Evolutionary conservation across 2,797 vertebrate genomes (phyloP).

Genomic region (Eospalax fontanierii): DNA sequence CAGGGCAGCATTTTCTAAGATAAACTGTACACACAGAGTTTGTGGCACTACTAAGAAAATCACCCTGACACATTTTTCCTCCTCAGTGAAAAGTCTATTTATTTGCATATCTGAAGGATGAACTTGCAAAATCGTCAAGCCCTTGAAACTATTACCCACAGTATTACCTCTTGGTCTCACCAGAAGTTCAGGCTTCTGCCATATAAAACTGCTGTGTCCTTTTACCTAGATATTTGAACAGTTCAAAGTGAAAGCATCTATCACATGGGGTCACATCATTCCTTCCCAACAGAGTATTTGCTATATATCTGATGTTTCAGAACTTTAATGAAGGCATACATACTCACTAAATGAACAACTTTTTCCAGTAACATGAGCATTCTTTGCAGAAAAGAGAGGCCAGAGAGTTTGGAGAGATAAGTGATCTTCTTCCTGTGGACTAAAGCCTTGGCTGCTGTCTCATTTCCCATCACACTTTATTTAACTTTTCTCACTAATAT

Average conservation of each 20-base stretch:
- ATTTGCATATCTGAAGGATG: background rate
- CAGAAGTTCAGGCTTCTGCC: background rate
- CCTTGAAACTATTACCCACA: constrained; percentile 3
- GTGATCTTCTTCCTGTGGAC: constrained; percentile 6
- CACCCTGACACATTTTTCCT: background rate
- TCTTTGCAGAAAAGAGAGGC: constrained; percentile 27
- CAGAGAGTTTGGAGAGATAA: constrained; percentile 2
- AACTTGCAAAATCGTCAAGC: background rate
- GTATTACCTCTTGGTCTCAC: too few relatives aligned
- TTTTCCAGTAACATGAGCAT: background rate
- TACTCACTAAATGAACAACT: constrained; percentile 25
- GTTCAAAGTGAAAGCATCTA: background rate
- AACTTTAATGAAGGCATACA: constrained; percentile 37
- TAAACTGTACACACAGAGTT: too few relatives aligned
- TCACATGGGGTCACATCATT: background rate
- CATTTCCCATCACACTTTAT: constrained; percentile 79
- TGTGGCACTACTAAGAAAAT: background rate
- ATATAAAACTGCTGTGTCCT: background rate
- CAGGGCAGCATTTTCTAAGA: background rate
- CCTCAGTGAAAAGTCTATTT: background rate
- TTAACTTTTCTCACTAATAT: constrained; percentile 84
- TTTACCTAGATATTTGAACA: constrained; percentile 18
- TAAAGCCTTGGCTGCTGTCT: constrained; percentile 56
- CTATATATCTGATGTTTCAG: constrained; percentile 6
- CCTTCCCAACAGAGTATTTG: background rate